These are phyloP conservation scores for Trichonephila clavipes DNA, from an alignment of 1,140 invertebrate genomes.

Conservation along the genomic window DNA sequence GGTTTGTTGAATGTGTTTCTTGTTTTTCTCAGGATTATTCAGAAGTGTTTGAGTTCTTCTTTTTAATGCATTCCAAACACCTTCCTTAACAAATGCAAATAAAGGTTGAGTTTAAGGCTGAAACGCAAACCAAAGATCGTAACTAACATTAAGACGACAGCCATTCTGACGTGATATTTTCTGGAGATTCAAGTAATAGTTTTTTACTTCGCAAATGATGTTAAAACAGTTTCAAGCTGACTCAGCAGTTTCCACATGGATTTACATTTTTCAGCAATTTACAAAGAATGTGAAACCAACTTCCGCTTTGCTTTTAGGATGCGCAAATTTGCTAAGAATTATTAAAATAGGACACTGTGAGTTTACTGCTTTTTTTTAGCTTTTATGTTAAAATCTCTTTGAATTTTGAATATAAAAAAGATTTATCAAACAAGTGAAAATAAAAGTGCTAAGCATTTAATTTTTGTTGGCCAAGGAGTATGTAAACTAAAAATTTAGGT, in stretches of 20 bases:
- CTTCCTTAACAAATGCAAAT: slow-evolving; percentile 47
- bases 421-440: not conserved
- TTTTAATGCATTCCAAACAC: not conserved
- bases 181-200: slow-evolving; percentile 26
- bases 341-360: slow-evolving; percentile 5
- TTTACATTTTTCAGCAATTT: slow-evolving; percentile 47
- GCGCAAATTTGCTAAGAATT: slow-evolving; percentile 36
- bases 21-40: slow-evolving; percentile 13
- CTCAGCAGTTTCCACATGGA: slow-evolving; percentile 12
- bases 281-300: slow-evolving; percentile 8
- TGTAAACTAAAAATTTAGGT: slow-evolving; percentile 21
- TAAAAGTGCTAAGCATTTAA: not conserved
- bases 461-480: not conserved
- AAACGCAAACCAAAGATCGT: slow-evolving; percentile 13
- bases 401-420: not conserved
- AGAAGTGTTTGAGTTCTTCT: slow-evolving; percentile 32
- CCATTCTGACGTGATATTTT: slow-evolving; percentile 43
- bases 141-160: slow-evolving; percentile 40
- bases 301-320: slow-evolving; percentile 24
- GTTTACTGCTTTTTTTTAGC: not conserved
- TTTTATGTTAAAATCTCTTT: slow-evolving; percentile 13
- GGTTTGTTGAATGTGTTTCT: not conserved
- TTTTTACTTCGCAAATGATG: not conserved
- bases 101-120: slow-evolving; percentile 35
- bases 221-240: slow-evolving; percentile 30